These are phyloP conservation scores for Colinus virginianus DNA, from an alignment of 2,113 vertebrate genomes.

Conservation along the genomic window DNA sequence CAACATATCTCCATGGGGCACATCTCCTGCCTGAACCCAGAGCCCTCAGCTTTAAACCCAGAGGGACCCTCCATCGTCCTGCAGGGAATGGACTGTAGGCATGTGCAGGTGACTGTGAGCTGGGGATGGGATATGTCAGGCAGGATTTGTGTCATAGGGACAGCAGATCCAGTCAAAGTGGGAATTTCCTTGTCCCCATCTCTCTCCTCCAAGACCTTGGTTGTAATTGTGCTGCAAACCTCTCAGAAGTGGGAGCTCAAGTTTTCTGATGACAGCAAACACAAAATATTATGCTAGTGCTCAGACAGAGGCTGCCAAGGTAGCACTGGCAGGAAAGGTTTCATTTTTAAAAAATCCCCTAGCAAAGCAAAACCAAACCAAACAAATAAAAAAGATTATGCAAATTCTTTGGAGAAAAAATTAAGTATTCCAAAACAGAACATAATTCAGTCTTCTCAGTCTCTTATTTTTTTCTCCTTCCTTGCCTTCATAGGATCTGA, in stretches of 20 bases:
- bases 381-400: slow-evolving; percentile 15
- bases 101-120: background rate
- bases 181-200: background rate
- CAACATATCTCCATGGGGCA: background rate
- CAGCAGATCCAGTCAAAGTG: background rate
- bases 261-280: background rate
- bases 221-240: background rate
- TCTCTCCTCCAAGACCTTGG: background rate
- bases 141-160: background rate
- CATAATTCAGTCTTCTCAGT: slow-evolving; percentile 1
- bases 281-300: background rate
- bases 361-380: background rate
- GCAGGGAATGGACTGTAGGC: background rate
- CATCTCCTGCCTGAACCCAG: background rate
- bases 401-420: slow-evolving; percentile 44
- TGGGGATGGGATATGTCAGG: background rate
- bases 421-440: slow-evolving; percentile 8
- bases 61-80: fast-evolving
- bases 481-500: background rate
- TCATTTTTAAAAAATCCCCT: background rate
- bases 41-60: background rate
- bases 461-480: background rate
- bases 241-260: background rate
- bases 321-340: background rate
- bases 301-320: slow-evolving; percentile 5